Conservation (phyloP, 92 coral and sea anemone species). For the Muricea muricata region DNA sequence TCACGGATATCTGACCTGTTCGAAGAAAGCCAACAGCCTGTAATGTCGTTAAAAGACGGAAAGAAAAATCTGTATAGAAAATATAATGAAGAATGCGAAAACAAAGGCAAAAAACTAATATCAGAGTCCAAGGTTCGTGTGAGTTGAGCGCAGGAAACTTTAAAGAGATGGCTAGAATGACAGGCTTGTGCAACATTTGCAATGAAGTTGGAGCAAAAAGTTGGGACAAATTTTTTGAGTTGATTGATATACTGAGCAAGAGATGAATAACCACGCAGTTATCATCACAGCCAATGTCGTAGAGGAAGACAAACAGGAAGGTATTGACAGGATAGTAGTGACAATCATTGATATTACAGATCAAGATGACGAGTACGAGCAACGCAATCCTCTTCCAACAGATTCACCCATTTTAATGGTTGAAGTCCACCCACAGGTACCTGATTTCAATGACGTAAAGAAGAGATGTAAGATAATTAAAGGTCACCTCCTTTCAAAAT, state of each 20-base stretch:
- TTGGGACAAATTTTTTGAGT: conserved; percentile 18
- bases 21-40: conserved; percentile 32
- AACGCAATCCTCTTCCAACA: conserved; percentile 21
- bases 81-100: conserved; percentile 27
- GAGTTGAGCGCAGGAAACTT: conserved; percentile 41
- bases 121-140: conserved; percentile 38
- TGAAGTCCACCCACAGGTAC: not conserved
- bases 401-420: conserved; percentile 30
- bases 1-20: conserved; percentile 48
- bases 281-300: not conserved
- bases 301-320: not conserved
- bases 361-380: conserved; percentile 14
- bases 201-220: conserved; percentile 49
- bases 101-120: conserved; percentile 43
- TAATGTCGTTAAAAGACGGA: conserved; percentile 47
- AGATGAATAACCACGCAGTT: not conserved
- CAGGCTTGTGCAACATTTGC: conserved; percentile 50
- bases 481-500: conserved; percentile 36
- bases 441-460: not conserved
- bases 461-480: conserved; percentile 19
- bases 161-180: conserved; percentile 30
- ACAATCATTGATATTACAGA: conserved; percentile 25
- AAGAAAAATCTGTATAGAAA: conserved; percentile 30
- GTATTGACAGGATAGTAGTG: conserved; percentile 2
- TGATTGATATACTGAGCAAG: conserved; percentile 31